Evolutionary conservation across 2,888 invertebrate genomes (phyloP).

Genomic region (Anthrax anthrax): DNA sequence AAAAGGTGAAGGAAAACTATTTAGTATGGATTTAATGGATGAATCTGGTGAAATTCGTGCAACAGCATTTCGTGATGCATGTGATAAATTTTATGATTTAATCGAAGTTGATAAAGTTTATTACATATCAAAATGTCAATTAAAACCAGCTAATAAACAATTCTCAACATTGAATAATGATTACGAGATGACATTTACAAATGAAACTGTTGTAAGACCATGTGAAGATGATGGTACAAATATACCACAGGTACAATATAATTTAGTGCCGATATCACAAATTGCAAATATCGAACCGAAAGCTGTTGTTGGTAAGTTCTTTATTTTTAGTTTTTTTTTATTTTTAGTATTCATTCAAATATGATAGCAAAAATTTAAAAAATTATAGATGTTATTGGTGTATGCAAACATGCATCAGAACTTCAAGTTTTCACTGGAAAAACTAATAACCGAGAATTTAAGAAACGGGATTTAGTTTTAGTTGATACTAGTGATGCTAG

Average conservation of each 20-base stretch:
- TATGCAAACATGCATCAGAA: slow-evolving; percentile 62
- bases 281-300: slow-evolving; percentile 54
- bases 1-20: slow-evolving; percentile 83
- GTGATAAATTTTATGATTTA: slow-evolving; percentile 78
- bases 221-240: slow-evolving; percentile 42
- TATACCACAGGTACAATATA: slow-evolving; percentile 64
- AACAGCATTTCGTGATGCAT: slow-evolving; percentile 76
- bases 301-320: slow-evolving; percentile 55
- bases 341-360: no score
- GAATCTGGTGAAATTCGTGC: slow-evolving; percentile 87
- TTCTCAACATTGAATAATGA: slow-evolving; percentile 75
- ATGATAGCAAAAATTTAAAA: background rate
- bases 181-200: slow-evolving; percentile 83
- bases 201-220: slow-evolving; percentile 51
- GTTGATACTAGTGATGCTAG: slow-evolving; percentile 73
- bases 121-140: slow-evolving; percentile 63
- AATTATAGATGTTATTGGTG: slow-evolving; percentile 70
- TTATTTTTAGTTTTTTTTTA: no score
- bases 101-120: slow-evolving; percentile 83
- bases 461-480: slow-evolving; percentile 74
- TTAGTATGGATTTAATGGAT: slow-evolving; percentile 84
- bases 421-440: slow-evolving; percentile 55
- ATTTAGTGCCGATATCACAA: slow-evolving; percentile 60
- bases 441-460: slow-evolving; percentile 65
- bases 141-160: slow-evolving; percentile 92